Evolutionary conservation across 2,888 invertebrate species (phyloP).

Genomic region (Automeris io): DNA sequence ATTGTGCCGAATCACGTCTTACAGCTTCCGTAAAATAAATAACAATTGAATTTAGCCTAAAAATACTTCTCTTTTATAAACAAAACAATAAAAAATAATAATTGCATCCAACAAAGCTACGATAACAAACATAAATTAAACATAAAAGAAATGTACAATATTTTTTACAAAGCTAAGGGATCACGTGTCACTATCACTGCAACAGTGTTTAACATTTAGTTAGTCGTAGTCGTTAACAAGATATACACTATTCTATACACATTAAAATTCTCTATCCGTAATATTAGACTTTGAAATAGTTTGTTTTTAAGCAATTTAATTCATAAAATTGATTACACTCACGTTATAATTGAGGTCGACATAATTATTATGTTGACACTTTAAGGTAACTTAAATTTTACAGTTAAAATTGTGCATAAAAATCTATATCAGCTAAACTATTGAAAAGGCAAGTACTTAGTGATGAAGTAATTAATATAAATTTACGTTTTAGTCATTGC

Average conservation of each 20-base stretch:
- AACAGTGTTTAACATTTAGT: constrained; percentile 15
- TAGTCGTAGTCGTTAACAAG: neutral
- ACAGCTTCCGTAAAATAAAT: constrained; percentile 72
- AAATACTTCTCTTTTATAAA: constrained; percentile 72
- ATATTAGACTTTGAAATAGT: constrained; percentile 15
- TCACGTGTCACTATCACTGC: constrained; percentile 69
- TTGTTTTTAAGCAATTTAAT: constrained; percentile 1
- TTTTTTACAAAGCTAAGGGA: constrained; percentile 68
- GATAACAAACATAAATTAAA: constrained; percentile 77
- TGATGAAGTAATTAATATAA: constrained; percentile 59
- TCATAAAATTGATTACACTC: constrained; percentile 19
- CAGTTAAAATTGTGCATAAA: constrained; percentile 57
- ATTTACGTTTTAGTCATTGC: constrained; percentile 40
- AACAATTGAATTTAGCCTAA: constrained; percentile 76
- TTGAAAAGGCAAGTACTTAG: constrained; percentile 71
- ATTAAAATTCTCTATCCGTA: constrained; percentile 30
- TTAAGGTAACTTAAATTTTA: constrained; percentile 59
- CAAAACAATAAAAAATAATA: constrained; percentile 75
- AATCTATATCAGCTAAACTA: constrained; percentile 55
- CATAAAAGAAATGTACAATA: constrained; percentile 69
- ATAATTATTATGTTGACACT: constrained; percentile 35
- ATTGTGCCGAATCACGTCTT: constrained; percentile 66
- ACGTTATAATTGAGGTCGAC: too few species aligned
- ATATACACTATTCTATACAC: constrained; percentile 27
- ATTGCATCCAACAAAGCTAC: constrained; percentile 77